Conservation (phyloP, 2,888 invertebrate genomes). For the Acronicta leporina region DNA sequence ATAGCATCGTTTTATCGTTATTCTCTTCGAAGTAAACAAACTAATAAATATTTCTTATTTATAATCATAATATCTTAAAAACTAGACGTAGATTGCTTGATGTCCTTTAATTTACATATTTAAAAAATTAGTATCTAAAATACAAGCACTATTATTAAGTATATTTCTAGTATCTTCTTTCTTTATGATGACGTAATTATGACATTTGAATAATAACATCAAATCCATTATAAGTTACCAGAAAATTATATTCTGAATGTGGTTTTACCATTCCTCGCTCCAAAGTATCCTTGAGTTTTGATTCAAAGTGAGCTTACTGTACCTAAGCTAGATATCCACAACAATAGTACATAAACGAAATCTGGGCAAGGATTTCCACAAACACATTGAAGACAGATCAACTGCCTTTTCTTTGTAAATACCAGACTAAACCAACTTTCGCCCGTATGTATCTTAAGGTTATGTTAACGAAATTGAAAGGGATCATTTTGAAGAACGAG, state of each 20-base stretch:
- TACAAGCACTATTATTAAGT: too few relatives aligned
- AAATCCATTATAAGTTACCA: not conserved
- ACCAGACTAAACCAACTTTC: constrained; percentile 7
- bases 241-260: not conserved
- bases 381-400: constrained; percentile 42
- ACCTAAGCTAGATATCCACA: constrained; percentile 19
- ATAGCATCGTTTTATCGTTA: not conserved
- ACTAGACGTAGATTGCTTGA: constrained; percentile 21
- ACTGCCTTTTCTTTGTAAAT: constrained; percentile 26
- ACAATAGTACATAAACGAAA: constrained; percentile 41
- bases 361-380: constrained; percentile 21
- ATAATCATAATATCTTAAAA: not conserved
- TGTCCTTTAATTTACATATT: constrained; percentile 1
- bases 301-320: constrained; percentile 17
- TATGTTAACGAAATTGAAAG: constrained; percentile 13
- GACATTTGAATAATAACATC: not conserved
- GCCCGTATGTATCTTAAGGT: constrained; percentile 7
- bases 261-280: not conserved
- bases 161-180: not conserved
- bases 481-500: constrained; percentile 1
- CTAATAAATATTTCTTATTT: constrained; percentile 1
- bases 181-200: not conserved
- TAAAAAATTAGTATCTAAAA: too few relatives aligned
- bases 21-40: constrained; percentile 4
- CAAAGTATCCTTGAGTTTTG: constrained; percentile 1